Base-by-base conservation (phyloP, 2,797 vertebrate genomes). In the Hephaestus fuliginosus region DNA sequence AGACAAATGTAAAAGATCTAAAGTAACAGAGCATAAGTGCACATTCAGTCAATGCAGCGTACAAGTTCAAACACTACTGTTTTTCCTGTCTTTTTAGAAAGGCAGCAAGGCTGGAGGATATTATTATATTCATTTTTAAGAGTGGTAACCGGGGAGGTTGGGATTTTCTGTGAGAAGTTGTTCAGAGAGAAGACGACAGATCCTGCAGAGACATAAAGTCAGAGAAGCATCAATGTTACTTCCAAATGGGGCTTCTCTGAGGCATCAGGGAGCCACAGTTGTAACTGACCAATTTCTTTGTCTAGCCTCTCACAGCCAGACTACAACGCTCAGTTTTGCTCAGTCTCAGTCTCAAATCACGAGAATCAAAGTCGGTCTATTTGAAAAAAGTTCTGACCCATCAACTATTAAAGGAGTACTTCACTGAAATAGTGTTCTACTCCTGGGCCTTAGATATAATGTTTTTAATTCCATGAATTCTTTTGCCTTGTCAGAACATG, bases 31-130 rank as follows among this genome's bases (percentile, higher is more conserved):
- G 51, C 53, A 9, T 5, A 41, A 1, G 10, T 22, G 22, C 30
- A 60, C 30, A 62, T 69, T 25, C 20, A 48, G 25, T 48, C 30
- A 56, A 25, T 62, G 10, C 55, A 65, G 12, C 53, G 25, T 15
- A 49, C 39, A 57, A 61, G 44, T n/a, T 14, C 20, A 67, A 64
- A 51, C 28, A 3, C 14, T 22, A 3, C 12, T 33, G 39, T 49
- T 67, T 55, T 43, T 22, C 53, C 36, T 22, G 33, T 36, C 44
- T 28, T 36, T 46, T 41, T 30, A 63, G 18, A 14, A 39, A 39
- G 17, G 4, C 36, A 44, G 39, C 52, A 80, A 78, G 36, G 70
- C 44, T 69, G 51, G 48, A 73, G 60, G 71, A 70, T 46, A 41
- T 55, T 58, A 33, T 55, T 63, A n/a, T 22, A 43, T 60, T 64